Evolutionary conservation across 92 coral and sea anemone species (phyloP).

Genomic region (Meandrina meandrites): DNA sequence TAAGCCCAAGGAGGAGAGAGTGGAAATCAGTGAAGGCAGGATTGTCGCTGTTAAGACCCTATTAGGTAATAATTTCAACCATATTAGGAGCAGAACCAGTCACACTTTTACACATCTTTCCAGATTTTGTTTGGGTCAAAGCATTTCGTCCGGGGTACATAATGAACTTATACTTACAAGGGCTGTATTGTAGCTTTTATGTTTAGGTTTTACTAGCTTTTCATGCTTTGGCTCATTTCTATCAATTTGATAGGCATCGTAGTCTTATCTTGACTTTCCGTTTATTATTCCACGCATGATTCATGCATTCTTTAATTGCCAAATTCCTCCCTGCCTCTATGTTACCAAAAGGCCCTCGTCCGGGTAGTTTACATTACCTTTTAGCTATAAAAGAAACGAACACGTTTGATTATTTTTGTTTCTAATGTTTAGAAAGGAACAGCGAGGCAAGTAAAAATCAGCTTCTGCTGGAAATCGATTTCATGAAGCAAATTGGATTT

Average conservation of each 20-base stretch:
- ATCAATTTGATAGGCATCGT: too few species aligned
- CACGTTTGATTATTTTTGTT: neutral
- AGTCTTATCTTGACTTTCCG: too few species aligned
- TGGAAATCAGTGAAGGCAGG: neutral
- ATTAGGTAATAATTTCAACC: neutral
- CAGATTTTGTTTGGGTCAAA: neutral
- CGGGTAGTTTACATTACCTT: neutral
- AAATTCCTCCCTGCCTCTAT: too few species aligned
- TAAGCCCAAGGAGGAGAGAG: slow-evolving; percentile 2
- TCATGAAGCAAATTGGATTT: slow-evolving; percentile 26
- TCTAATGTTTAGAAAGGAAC: neutral
- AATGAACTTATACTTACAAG: too few species aligned
- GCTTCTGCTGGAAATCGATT: slow-evolving; percentile 13
- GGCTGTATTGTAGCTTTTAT: too few species aligned
- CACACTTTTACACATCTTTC: neutral
- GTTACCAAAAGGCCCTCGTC: neutral
- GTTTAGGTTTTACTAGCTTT: too few species aligned
- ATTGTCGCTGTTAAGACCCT: slow-evolving; percentile 17
- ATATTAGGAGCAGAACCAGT: neutral
- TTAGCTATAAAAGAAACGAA: neutral
- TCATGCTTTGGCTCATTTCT: too few species aligned
- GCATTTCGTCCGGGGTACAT: too few species aligned
- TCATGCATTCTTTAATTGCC: too few species aligned
- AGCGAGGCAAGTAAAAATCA: slow-evolving; percentile 1
- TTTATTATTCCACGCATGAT: too few species aligned